Conservation (phyloP, 2,113 vertebrate species). For the Myotis brandtii region DNA sequence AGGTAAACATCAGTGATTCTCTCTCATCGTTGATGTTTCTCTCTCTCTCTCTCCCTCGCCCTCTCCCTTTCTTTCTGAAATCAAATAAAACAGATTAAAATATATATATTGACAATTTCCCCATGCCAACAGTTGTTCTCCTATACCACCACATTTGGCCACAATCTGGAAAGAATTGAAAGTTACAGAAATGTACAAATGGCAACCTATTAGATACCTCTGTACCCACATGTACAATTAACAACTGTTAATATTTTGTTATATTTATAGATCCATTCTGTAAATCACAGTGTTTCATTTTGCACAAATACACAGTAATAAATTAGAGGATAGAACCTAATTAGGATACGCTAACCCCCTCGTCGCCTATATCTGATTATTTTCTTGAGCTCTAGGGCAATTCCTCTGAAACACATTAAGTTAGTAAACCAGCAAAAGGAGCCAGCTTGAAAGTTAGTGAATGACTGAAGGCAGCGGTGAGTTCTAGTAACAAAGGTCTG, state of each 20-base stretch:
- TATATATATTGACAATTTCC: slow-evolving; percentile 11
- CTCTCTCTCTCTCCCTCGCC: too few species aligned
- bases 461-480: neutral
- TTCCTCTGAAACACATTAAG: neutral
- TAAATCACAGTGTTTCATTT: neutral
- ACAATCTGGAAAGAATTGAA: slow-evolving; percentile 7
- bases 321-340: neutral
- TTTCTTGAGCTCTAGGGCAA: neutral
- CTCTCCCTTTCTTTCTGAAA: too few species aligned
- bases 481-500: neutral
- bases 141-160: neutral
- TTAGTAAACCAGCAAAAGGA: neutral
- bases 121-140: neutral
- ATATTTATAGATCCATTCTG: neutral
- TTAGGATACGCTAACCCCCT: neutral
- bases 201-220: neutral
- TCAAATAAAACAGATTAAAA: too few species aligned
- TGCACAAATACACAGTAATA: neutral
- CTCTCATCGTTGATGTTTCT: too few species aligned
- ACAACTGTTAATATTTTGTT: slow-evolving; percentile 25
- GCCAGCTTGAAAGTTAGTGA: neutral
- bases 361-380: neutral
- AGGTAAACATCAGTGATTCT: too few species aligned
- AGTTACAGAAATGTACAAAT: neutral
- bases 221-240: neutral